Evolutionary conservation across 2,888 invertebrate species (phyloP).

Genomic region (Cerceris rybyensis): DNA sequence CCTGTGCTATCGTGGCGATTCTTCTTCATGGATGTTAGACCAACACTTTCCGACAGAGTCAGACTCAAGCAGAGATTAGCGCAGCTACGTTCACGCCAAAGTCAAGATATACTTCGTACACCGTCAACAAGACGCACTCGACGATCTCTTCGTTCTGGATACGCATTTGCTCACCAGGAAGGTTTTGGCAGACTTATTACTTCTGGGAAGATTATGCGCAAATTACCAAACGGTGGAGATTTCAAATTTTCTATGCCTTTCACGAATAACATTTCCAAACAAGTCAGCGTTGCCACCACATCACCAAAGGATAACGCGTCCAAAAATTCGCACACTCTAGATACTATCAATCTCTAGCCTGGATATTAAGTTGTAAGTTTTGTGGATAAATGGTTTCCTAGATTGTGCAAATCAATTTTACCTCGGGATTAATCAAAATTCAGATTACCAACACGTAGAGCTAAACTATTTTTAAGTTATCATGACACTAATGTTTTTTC

Average conservation of each 20-base stretch:
- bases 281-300: slow-evolving; percentile 76
- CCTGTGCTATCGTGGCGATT: slow-evolving; percentile 97
- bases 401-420: slow-evolving; percentile 6
- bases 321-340: slow-evolving; percentile 77
- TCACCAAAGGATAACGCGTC: slow-evolving; percentile 78
- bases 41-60: slow-evolving; percentile 95
- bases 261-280: slow-evolving; percentile 79
- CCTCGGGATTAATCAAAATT: slow-evolving; percentile 7
- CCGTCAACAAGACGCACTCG: slow-evolving; percentile 94
- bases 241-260: slow-evolving; percentile 88
- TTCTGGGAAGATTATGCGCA: slow-evolving; percentile 97
- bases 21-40: slow-evolving; percentile 95
- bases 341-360: slow-evolving; percentile 76
- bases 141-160: slow-evolving; percentile 96
- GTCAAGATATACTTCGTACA: slow-evolving; percentile 91
- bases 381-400: slow-evolving; percentile 27
- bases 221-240: slow-evolving; percentile 89
- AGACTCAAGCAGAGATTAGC: slow-evolving; percentile 91
- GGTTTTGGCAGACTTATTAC: slow-evolving; percentile 98
- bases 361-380: slow-evolving; percentile 65
- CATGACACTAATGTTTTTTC: neutral
- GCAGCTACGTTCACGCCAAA: slow-evolving; percentile 86
- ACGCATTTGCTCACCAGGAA: slow-evolving; percentile 99
- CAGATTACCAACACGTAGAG: slow-evolving; percentile 9
- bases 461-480: slow-evolving; percentile 24